Conservation (phyloP, 2,113 vertebrate species). For the Calidris pygmaea region DNA sequence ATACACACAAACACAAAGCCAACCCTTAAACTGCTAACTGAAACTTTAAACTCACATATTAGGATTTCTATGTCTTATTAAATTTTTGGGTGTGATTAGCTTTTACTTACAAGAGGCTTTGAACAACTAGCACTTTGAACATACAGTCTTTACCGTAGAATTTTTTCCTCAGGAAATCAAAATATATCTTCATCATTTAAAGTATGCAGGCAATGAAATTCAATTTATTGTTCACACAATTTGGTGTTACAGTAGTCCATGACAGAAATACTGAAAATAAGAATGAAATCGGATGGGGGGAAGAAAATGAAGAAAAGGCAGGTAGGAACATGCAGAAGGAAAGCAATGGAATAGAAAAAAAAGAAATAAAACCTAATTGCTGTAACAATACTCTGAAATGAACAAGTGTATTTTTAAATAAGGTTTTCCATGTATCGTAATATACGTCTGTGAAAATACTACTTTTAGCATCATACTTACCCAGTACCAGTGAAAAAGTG, state of each 20-base stretch:
- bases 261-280: constrained; percentile 22
- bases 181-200: constrained; percentile 19
- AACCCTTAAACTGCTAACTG: not conserved
- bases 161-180: constrained; percentile 14
- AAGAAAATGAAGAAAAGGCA: not conserved
- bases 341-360: not conserved
- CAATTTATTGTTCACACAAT: constrained; percentile 4
- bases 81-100: not conserved
- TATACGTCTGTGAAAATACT: not conserved
- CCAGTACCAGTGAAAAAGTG: not conserved
- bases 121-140: not conserved
- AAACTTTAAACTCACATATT: not conserved
- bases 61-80: not conserved
- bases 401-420: not conserved
- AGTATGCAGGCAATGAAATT: not conserved
- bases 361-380: not conserved
- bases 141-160: not conserved
- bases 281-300: rapidly evolving
- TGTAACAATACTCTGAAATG: not conserved
- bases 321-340: not conserved
- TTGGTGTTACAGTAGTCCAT: not conserved
- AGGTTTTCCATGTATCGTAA: not conserved
- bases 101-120: not conserved
- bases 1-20: not conserved
- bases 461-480: not conserved